Evolutionary conservation across 1,140 invertebrate genomes (phyloP).

Genomic region (Cydia splendana): DNA sequence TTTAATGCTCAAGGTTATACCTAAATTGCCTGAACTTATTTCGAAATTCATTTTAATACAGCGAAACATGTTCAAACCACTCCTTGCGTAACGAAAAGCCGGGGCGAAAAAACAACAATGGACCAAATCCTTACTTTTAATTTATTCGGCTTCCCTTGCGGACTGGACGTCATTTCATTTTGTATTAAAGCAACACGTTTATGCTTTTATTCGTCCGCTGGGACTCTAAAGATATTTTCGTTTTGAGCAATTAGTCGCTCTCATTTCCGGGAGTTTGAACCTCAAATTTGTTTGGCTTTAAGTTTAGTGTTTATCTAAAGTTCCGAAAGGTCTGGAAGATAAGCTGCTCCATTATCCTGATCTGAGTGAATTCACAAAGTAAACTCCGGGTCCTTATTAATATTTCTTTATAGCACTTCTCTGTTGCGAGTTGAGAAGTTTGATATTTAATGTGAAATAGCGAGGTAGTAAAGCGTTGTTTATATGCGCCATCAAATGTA

Average conservation of each 20-base stretch:
- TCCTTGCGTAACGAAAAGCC: conserved; percentile 54
- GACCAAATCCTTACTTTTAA: conserved; percentile 65
- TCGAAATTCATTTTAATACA: conserved; percentile 39
- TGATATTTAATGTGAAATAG: conserved; percentile 66
- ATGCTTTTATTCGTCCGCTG: conserved; percentile 63
- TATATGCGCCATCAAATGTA: conserved; percentile 69
- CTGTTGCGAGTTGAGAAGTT: conserved; percentile 60
- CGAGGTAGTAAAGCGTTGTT: conserved; percentile 70
- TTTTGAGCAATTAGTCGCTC: conserved; percentile 48
- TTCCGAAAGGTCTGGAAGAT: conserved; percentile 59
- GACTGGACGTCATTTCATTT: conserved; percentile 65
- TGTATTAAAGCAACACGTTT: conserved; percentile 64
- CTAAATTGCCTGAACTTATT: conserved; percentile 41
- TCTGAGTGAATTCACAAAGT: conserved; percentile 66
- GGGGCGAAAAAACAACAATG: conserved; percentile 54
- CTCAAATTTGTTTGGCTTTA: conserved; percentile 69
- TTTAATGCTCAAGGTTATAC: background rate
- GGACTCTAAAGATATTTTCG: conserved; percentile 51
- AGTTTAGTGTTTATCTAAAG: conserved; percentile 70
- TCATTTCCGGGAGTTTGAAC: conserved; percentile 55
- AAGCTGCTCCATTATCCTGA: conserved; percentile 61
- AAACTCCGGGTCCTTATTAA: conserved; percentile 56
- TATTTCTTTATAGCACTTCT: conserved; percentile 56
- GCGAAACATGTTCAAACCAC: conserved; percentile 54
- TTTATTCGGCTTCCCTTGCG: conserved; percentile 62